phyloP scores from a whole-genome alignment of 2,797 vertebrate genomes.

The Chiloscyllium punctatum region DNA sequence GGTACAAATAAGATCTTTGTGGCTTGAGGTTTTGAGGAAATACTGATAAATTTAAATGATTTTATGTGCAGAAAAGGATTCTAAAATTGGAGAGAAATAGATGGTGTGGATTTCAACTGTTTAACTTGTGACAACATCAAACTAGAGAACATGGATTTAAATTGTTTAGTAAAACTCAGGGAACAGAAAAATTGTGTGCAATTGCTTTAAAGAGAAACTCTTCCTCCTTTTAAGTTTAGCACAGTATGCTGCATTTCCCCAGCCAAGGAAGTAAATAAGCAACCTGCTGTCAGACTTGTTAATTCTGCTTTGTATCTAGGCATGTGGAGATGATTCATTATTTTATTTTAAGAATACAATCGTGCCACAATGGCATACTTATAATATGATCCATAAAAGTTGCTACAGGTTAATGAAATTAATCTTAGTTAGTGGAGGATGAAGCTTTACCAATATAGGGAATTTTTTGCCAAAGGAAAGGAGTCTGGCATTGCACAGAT shows the following conservation, averaged over 20 bases:
- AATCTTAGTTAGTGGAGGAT: not conserved
- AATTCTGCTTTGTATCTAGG: not conserved
- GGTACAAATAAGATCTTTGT: not conserved
- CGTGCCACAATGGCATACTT: not conserved
- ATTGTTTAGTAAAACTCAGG: not conserved
- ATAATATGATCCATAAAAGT: not conserved
- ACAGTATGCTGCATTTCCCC: not conserved
- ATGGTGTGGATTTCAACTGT: not conserved
- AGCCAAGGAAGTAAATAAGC: not conserved
- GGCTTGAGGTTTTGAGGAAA: not conserved
- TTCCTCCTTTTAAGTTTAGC: not conserved
- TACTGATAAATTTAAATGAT: not conserved
- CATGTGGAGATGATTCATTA: not conserved
- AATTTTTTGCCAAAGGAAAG: not conserved
- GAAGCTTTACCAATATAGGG: not conserved
- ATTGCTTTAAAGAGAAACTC: not conserved
- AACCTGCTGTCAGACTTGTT: not conserved
- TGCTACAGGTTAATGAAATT: not conserved
- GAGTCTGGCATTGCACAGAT: slow-evolving; percentile 1
- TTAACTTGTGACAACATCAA: not conserved
- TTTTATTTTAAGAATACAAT: not conserved
- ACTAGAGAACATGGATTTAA: not conserved
- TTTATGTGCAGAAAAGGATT: not conserved
- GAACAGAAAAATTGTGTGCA: not conserved
- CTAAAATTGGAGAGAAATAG: not conserved